phyloP scores from a whole-genome alignment of 2,797 vertebrate species.

The Petrocephalus schoutedeni region DNA sequence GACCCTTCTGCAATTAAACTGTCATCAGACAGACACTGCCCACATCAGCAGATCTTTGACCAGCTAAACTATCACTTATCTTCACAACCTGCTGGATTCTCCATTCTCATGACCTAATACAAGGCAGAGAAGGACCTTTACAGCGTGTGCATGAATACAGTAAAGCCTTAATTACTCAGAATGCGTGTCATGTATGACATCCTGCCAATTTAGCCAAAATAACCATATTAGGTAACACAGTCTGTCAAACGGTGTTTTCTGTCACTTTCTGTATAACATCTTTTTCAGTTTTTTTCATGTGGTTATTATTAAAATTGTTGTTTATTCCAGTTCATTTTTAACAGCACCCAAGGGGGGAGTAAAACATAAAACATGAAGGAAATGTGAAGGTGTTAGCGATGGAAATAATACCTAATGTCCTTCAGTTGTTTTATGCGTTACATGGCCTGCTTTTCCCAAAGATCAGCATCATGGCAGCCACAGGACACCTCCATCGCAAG shows the following conservation, averaged over 20 bases:
- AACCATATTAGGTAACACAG: background rate
- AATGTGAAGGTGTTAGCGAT: background rate
- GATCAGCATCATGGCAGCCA: background rate
- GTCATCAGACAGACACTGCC: background rate
- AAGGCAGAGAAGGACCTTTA: background rate
- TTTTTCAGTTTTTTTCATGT: background rate
- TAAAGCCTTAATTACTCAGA: background rate
- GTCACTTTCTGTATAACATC: background rate
- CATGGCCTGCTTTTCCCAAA: background rate
- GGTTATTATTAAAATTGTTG: background rate
- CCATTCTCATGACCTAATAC: background rate
- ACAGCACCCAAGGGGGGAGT: background rate
- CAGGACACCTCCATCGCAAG: background rate
- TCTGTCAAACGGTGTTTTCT: background rate
- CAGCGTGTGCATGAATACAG: background rate
- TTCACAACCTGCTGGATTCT: background rate
- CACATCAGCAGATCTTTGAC: background rate
- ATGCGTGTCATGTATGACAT: background rate
- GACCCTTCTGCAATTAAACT: background rate
- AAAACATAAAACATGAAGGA: background rate
- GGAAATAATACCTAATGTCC: background rate
- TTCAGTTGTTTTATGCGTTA: background rate
- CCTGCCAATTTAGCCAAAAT: background rate
- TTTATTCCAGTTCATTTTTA: background rate
- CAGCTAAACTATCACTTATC: background rate